These are phyloP conservation scores for Xyrichtys novacula DNA, from an alignment of 2,797 vertebrate species.

Conservation along the genomic window DNA sequence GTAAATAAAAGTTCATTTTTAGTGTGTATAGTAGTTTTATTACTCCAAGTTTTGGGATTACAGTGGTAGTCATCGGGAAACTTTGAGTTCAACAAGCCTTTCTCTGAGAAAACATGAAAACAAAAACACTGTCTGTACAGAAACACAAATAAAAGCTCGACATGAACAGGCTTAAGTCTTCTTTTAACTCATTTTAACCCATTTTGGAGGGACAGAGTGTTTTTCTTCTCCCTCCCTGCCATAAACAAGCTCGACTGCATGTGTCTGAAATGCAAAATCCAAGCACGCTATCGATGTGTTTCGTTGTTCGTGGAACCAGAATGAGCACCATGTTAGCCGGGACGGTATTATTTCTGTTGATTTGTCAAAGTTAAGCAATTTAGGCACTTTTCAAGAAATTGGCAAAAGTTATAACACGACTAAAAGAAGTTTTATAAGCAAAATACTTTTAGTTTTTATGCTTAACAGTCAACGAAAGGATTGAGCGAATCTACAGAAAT, in stretches of 20 bases:
- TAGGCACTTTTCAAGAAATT: conserved; percentile 82
- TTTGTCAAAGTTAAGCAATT: conserved; percentile 78
- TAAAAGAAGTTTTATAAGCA: conserved; percentile 52
- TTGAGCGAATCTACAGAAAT: conserved; percentile 31
- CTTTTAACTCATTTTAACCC: conserved; percentile 35
- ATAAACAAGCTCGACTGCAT: conserved; percentile 15
- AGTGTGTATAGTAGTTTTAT: conserved; percentile 88
- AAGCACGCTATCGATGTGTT: conserved; percentile 23
- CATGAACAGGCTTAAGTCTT: conserved; percentile 33
- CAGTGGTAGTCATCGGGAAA: conserved; percentile 84
- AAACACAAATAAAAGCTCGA: conserved; percentile 53
- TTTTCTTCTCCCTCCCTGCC: conserved; percentile 4
- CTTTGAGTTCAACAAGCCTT: conserved; percentile 69
- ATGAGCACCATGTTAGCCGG: conserved; percentile 71
- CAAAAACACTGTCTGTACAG: conserved; percentile 58
- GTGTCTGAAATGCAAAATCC: conserved; percentile 27
- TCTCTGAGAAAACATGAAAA: conserved; percentile 70
- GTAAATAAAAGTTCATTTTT: conserved; percentile 45
- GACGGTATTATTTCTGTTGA: conserved; percentile 42
- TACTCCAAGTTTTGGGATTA: conserved; percentile 84
- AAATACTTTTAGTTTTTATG: conserved; percentile 54
- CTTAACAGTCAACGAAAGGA: conserved; percentile 52
- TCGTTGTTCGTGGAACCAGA: conserved; percentile 42
- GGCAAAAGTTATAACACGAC: conserved; percentile 59
- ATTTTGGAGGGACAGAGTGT: conserved; percentile 18